These are phyloP conservation scores for Turdus rufiventris DNA, from an alignment of 2,113 vertebrate genomes.

Conservation along the genomic window DNA sequence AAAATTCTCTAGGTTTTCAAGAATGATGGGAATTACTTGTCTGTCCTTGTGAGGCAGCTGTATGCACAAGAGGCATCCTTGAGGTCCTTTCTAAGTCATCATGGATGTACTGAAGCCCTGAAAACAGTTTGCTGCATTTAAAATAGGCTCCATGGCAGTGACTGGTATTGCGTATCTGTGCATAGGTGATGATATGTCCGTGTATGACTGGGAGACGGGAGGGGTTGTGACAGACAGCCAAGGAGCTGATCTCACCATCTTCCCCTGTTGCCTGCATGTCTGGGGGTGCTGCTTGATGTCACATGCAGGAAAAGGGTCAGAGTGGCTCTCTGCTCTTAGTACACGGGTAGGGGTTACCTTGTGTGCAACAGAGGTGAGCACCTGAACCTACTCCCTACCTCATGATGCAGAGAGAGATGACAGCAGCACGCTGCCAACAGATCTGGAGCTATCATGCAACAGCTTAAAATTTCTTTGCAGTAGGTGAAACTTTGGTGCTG, in stretches of 20 bases:
- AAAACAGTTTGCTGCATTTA: background rate
- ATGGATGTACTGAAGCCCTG: background rate
- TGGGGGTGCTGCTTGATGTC: background rate
- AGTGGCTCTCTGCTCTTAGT: background rate
- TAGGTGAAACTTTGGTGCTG: background rate
- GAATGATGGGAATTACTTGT: background rate
- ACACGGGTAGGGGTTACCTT: background rate
- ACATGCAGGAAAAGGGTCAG: background rate
- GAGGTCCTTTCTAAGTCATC: background rate
- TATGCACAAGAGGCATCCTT: background rate
- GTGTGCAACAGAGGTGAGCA: accelerated
- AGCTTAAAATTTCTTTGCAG: background rate
- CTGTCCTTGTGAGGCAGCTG: background rate
- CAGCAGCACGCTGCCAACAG: background rate
- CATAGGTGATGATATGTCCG: background rate
- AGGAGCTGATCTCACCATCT: background rate
- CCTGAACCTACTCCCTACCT: background rate
- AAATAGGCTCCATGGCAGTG: too few relatives aligned
- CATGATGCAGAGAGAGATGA: background rate
- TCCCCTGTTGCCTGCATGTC: background rate
- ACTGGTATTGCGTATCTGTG: background rate
- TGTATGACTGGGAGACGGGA: background rate
- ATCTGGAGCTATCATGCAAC: background rate
- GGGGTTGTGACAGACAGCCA: background rate
- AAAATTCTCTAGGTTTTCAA: background rate